phyloP scores from a whole-genome alignment of 2,797 vertebrate species.

The Scyliorhinus canicula region DNA sequence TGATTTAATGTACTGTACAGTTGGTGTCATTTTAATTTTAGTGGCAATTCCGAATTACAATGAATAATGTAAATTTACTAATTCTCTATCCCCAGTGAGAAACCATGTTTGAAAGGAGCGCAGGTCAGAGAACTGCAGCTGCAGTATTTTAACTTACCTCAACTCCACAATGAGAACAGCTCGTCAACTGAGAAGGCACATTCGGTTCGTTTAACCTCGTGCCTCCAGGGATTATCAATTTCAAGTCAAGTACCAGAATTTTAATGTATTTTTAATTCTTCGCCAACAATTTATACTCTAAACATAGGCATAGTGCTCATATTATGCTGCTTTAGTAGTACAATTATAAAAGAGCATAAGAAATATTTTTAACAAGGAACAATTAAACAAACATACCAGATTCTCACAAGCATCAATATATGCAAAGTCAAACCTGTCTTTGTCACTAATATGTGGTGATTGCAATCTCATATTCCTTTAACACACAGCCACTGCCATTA shows the following conservation, averaged over 20 bases:
- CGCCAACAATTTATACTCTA: background rate
- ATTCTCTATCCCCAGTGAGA: background rate
- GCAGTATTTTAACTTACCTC: background rate
- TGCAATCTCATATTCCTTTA: background rate
- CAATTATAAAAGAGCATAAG: background rate
- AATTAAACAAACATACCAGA: background rate
- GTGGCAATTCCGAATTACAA: background rate
- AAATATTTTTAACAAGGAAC: background rate
- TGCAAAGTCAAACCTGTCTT: background rate
- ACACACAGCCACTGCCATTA: background rate
- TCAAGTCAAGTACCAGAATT: background rate
- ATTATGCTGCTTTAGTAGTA: background rate
- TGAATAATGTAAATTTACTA: background rate
- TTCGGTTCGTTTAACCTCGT: background rate
- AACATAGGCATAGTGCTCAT: background rate
- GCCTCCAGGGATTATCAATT: background rate
- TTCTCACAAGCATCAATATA: background rate
- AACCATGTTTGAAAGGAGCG: background rate
- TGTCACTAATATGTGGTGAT: background rate
- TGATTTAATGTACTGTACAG: background rate
- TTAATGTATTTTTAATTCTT: background rate
- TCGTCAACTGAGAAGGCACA: background rate
- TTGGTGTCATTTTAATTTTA: background rate
- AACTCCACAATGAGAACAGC: background rate
- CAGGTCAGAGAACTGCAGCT: too few relatives aligned